Evolutionary conservation across 1,140 invertebrate species (phyloP), one percentile per base, ranked within the genome.

Genomic region (Battus philenor): DNA sequence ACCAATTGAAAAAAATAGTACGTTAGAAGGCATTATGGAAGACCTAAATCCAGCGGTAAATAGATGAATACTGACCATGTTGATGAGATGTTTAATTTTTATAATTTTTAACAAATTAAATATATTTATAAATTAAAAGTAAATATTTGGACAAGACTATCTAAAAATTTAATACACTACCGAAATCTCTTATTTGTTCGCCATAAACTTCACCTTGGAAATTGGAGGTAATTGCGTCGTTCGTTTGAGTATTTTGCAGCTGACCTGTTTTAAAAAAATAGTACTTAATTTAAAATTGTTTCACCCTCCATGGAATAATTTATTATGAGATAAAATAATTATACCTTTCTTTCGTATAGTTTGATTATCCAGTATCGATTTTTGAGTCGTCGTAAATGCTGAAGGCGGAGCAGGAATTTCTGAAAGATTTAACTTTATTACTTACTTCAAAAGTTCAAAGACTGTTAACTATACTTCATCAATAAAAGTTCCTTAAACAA

Each of bases 321-420:
- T 0, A 11, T 17, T 18, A 24, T 30, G n/a, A 16, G n/a, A 18
- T 20, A 33, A 8, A 1, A 1, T 9, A 50, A 46, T 47, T 29
- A 39, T 52, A 80, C 81, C 78, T 75, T 82, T 85, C 50, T 81
- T 85, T 39, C 70, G 64, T 30, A 78, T 71, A 11, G 77, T 85
- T 62, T 85, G 78, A 51, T 85, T 85, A 48, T 85, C 78, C 47
- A 85, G 46, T 12, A 80, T 47, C 15, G 71, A 53, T 58, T 78
- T 82, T 41, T 68, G 76, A 4, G 80, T 82, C 2, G 78, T 72
- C 5, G 80, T 79, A 27, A 81, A 78, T 1, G 73, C 75, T 0
- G 81, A 82, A 1, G 81, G 78, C 3, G 81, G 81, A 0, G 73
- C 81, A 2, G 81, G 81, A 44, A 85, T 85, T 73, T 85, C 81